Base-by-base conservation (phyloP, 2,888 invertebrate genomes). In the Osmoderma eremita region DNA sequence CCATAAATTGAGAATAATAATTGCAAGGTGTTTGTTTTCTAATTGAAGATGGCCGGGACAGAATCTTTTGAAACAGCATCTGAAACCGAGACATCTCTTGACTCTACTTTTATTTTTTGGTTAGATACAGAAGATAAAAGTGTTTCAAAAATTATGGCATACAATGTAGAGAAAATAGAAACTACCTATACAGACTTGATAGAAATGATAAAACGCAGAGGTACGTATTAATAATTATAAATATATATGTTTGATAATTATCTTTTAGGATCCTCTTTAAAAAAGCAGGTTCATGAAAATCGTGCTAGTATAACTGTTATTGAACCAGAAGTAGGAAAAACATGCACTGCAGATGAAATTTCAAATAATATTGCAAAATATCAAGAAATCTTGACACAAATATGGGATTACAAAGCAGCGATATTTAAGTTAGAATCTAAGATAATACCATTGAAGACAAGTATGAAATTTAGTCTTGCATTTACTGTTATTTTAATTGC, bases 81-180 rank as follows among this genome's bases (percentile, higher is more conserved):
- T 18, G 10, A 18, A 48, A 48, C 12, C 10, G 20, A 6, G 3
- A 48, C 48, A 48, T 12, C n/a, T 1, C 30, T n/a, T 8, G 17
- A 24, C n/a, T 12, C 15, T 10, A 17, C 24, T 36, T 61, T 61
- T 10, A 3, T 45, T 36, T 10, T 6, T 12, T 42, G 30, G 45
- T 18, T 61, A 12, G n/a, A 18, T 1, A n/a, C 30, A 10, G 24
- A 45, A 45, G 4, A 3, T n/a, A 30, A 61, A 6, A 30, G 22
- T 61, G 30, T 45, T 20, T 10, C 3, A 18, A 61, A 42, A 56
- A 45, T 42, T 45, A 30, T 17, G 12, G 30, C 24, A 30, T 12
- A 48, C n/a, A 61, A 61, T 13, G 3, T 3, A 24, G 2, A 30
- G 30, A 17, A 45, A 1, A 45, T 45, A 4, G 17, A 42, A 6